Evolutionary conservation across 1,140 invertebrate genomes (phyloP).

Genomic region (Brachystomella parvula): DNA sequence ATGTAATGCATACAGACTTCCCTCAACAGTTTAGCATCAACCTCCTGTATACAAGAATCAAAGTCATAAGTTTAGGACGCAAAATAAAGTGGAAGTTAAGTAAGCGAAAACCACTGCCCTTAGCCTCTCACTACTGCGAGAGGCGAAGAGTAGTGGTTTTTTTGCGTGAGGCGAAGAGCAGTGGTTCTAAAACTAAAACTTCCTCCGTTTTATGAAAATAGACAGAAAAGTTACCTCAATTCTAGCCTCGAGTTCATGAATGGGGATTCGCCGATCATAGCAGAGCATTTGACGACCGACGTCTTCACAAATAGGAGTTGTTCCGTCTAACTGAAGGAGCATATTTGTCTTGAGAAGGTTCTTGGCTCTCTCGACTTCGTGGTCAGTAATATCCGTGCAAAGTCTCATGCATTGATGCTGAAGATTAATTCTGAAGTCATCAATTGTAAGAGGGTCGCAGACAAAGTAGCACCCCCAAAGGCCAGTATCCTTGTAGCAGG

Average conservation of each 20-base stretch:
- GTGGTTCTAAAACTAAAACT: background rate
- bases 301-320: conserved; percentile 98
- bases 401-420: conserved; percentile 90
- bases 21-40: conserved; percentile 70
- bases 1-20: conserved; percentile 88
- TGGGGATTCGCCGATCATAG: conserved; percentile 87
- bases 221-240: conserved; percentile 61
- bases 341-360: conserved; percentile 95
- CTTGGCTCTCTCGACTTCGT: conserved; percentile 87
- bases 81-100: conserved; percentile 3
- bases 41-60: too few species aligned
- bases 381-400: conserved; percentile 81
- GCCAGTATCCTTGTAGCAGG: conserved; percentile 98
- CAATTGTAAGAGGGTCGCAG: conserved; percentile 66
- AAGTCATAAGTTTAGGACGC: too few species aligned
- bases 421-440: conserved; percentile 62
- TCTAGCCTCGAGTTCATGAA: conserved; percentile 88
- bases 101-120: background rate
- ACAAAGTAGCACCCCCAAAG: conserved; percentile 98
- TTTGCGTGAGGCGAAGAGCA: background rate
- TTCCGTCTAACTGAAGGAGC: conserved; percentile 93
- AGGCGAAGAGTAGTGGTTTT: too few species aligned
- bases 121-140: background rate
- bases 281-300: conserved; percentile 96
- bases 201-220: background rate